Conservation (phyloP, 2,888 invertebrate genomes). For the Rotaria socialis region DNA sequence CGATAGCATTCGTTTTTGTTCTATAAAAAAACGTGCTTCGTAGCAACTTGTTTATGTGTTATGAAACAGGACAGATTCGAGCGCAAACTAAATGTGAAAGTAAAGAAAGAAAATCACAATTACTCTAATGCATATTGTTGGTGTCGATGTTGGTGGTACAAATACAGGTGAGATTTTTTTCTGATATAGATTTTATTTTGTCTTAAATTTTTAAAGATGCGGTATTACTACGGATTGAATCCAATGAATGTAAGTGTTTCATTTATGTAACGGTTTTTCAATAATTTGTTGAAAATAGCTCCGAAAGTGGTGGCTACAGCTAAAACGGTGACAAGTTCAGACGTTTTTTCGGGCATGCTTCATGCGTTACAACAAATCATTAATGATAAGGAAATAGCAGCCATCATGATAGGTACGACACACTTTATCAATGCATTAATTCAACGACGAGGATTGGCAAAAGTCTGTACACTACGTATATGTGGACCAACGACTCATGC, state of each 20-base stretch:
- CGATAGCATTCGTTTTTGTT: too few relatives aligned
- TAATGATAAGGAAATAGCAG: constrained; percentile 25
- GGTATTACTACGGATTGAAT: not conserved
- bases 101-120: not conserved
- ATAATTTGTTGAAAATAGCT: not conserved
- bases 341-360: constrained; percentile 52
- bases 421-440: constrained; percentile 57
- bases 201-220: not conserved
- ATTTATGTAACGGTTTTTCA: not conserved
- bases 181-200: not conserved
- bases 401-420: constrained; percentile 52
- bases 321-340: constrained; percentile 50
- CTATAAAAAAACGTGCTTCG: too few relatives aligned
- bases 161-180: constrained; percentile 55
- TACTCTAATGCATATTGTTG: constrained; percentile 47
- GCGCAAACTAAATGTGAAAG: too few relatives aligned
- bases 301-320: constrained; percentile 30
- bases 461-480: constrained; percentile 53
- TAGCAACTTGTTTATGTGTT: too few relatives aligned
- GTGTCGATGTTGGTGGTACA: constrained; percentile 57
- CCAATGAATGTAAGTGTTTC: not conserved
- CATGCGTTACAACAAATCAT: constrained; percentile 48
- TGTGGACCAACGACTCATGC: constrained; percentile 52
- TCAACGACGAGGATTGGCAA: constrained; percentile 51
- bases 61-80: too few relatives aligned